Conservation (phyloP, 2,797 vertebrate genomes). For the Nyctibius grandis region DNA sequence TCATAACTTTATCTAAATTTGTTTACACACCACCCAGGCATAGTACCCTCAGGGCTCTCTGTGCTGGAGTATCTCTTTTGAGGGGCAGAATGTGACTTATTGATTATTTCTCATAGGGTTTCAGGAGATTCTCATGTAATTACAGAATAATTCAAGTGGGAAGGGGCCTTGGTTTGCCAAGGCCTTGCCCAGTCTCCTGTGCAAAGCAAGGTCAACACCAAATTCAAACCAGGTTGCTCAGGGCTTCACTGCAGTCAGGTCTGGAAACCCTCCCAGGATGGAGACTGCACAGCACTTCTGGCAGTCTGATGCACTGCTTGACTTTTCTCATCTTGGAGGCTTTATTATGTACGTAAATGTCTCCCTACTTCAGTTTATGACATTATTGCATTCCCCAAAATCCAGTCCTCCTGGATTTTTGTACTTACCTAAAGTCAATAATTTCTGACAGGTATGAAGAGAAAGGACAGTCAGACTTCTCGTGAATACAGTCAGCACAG, state of each 20-base stretch:
- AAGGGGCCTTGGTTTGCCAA: background rate
- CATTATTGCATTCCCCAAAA: background rate
- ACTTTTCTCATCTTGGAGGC: background rate
- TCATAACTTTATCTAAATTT: background rate
- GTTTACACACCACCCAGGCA: background rate
- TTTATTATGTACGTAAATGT: background rate
- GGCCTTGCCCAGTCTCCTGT: background rate
- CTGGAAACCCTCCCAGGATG: background rate
- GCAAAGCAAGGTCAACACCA: background rate
- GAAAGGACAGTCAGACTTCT: background rate
- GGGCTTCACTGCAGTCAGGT: background rate
- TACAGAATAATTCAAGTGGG: background rate
- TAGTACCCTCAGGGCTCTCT: background rate
- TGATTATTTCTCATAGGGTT: background rate
- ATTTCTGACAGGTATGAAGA: background rate
- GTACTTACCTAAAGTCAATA: background rate
- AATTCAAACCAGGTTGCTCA: background rate
- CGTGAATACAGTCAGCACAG: background rate
- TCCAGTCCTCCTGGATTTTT: background rate
- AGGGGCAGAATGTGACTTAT: background rate
- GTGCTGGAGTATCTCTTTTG: background rate
- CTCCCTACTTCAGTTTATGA: background rate
- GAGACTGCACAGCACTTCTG: background rate
- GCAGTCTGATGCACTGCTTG: background rate
- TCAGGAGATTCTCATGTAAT: background rate